Base-by-base conservation (phyloP, 2,797 vertebrate species). In the Amblyopsis hoosieri region DNA sequence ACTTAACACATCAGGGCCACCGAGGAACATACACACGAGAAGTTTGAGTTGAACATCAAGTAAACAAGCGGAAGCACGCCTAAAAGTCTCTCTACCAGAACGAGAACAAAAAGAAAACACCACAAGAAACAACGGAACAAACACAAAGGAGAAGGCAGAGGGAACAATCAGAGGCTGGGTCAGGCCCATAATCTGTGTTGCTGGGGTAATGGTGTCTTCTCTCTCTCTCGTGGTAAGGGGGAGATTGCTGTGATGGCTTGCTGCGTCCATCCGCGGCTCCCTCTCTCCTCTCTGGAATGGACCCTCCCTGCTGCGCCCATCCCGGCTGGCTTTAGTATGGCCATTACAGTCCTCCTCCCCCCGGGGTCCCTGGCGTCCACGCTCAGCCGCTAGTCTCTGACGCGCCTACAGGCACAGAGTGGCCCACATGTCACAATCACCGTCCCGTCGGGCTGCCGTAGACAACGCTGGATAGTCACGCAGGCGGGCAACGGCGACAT, bases 211-310 rank as follows among this genome's bases (percentile, higher is more conserved):
- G 67, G 56, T 59, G 68, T 60, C 81, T 76, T 51, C 64, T 80
- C 62, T 75, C 50, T 62, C 72, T 78, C n/a, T 58, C 69, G 71
- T 74, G 63, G 49, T 75, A 60, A 80, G 73, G 58, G 63, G 64
- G 31, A 72, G 74, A 79, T 73, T 83, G 75, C 69, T 82, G 78
- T 69, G 76, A 82, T 62, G 64, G 71, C 78, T 72, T 75, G 72
- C 78, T 85, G 79, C 12, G 74, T 74, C 64, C 12, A 48, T 37
- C 57, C 72, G 59, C 78, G 69, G 68, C 56, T 76, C 71, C 69
- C 58, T 59, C 57, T 51, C 47, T 55, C 56, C 67, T 69, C 56
- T 63, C 53, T 33, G 6, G 62, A 66, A 69, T 54, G 3, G 8
- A 5, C 57, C 4, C 57, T 6, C 70, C 71, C 76, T 55, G 59